Percentiles rank a stretch among this genome's conserved stretches.
These are phyloP conservation scores for Chelonia mydas DNA, from an alignment of 2,797 vertebrate genomes.

Conservation along the genomic window DNA sequence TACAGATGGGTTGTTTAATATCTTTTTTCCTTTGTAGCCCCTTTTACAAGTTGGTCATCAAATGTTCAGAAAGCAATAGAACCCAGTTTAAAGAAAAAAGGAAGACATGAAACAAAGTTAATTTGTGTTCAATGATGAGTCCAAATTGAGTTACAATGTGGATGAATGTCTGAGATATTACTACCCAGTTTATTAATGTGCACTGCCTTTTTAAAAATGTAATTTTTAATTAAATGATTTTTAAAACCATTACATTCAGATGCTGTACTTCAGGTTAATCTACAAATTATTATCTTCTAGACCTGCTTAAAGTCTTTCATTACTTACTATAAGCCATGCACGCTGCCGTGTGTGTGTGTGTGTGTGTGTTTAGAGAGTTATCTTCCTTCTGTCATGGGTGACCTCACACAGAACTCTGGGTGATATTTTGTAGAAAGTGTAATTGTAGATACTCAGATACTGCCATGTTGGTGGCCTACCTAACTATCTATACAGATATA, in stretches of 20 bases:
- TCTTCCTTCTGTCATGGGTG: neutral
- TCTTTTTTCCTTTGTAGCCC: neutral
- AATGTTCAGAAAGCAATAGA: constrained; percentile 13
- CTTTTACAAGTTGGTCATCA: neutral
- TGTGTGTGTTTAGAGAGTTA: accelerated
- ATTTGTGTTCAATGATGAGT: neutral
- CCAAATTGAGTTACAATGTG: neutral
- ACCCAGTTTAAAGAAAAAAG: neutral
- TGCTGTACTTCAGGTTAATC: neutral
- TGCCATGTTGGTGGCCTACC: neutral
- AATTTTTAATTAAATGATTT: neutral
- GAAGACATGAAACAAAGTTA: neutral
- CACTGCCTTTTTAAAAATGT: neutral
- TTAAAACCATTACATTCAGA: neutral
- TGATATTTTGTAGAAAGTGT: neutral
- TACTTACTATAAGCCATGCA: neutral
- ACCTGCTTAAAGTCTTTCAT: neutral
- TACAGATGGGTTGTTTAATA: neutral
- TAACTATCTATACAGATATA: neutral
- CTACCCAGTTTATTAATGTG: neutral
- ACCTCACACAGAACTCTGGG: neutral
- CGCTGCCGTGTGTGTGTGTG: neutral
- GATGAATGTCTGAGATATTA: neutral
- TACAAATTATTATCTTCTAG: neutral
- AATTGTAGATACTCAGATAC: neutral